Conservation (phyloP, 2,888 invertebrate species). For the Cataglyphis rosenhaueri region DNA sequence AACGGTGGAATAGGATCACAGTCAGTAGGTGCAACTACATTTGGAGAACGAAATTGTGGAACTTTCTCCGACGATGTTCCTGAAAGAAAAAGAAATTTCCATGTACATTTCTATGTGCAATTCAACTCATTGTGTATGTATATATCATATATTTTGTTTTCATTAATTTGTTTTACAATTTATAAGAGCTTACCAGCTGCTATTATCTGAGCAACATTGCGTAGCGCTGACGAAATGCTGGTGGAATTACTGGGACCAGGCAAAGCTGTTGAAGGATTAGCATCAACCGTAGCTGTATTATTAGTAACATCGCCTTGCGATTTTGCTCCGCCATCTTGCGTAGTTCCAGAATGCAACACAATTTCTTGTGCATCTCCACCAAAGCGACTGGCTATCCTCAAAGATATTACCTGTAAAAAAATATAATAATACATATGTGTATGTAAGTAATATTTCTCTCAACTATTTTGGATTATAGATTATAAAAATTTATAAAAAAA, state of each 20-base stretch:
- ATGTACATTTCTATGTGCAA: neutral
- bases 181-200: constrained; percentile 78
- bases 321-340: constrained; percentile 83
- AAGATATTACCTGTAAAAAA: constrained; percentile 87
- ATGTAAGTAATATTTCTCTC: constrained; percentile 22
- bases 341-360: constrained; percentile 87
- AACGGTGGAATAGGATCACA: constrained; percentile 87
- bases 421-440: constrained; percentile 1
- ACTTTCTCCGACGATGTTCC: constrained; percentile 84
- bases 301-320: constrained; percentile 79
- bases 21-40: constrained; percentile 95
- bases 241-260: constrained; percentile 83
- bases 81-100: constrained; percentile 62
- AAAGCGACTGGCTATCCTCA: constrained; percentile 88
- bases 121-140: neutral
- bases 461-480: neutral
- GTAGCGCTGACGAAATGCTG: constrained; percentile 81
- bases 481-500: constrained; percentile 5
- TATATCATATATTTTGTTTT: neutral
- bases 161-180: neutral
- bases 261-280: constrained; percentile 79
- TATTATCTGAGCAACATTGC: constrained; percentile 84
- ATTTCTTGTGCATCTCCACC: constrained; percentile 91
- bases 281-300: constrained; percentile 77
- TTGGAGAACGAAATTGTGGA: constrained; percentile 91